A percentile compares a stretch with the other conserved stretches of the same genome.
These are phyloP conservation scores for Holocentrus rufus DNA, from an alignment of 2,797 vertebrate genomes.

Conservation along the genomic window DNA sequence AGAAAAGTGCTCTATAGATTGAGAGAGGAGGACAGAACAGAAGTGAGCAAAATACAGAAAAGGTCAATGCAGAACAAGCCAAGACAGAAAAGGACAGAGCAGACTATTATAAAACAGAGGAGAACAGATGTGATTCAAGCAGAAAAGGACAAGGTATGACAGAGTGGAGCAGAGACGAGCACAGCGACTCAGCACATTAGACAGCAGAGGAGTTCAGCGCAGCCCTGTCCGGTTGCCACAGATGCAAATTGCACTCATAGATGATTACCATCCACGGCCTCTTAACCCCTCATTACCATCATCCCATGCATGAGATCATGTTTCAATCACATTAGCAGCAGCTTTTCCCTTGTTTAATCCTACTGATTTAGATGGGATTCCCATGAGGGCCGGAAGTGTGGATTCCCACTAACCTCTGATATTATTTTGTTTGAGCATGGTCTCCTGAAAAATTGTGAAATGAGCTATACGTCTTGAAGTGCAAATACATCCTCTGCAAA, in stretches of 20 bases:
- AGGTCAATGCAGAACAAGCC: conserved; percentile 6
- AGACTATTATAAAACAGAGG: not conserved
- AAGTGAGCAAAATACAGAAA: not conserved
- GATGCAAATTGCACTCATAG: conserved; percentile 37
- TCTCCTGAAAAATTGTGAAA: too few relatives aligned
- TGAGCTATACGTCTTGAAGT: too few relatives aligned
- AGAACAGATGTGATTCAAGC: conserved; percentile 12
- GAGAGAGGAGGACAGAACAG: too few relatives aligned
- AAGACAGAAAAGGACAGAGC: not conserved
- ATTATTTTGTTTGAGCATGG: too few relatives aligned
- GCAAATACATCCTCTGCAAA: too few relatives aligned
- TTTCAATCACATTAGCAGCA: conserved; percentile 35
- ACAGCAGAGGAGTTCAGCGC: too few relatives aligned
- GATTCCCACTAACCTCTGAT: conserved; percentile 14
- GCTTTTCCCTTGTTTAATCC: conserved; percentile 26
- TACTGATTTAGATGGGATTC: conserved; percentile 13
- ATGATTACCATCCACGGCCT: conserved; percentile 36
- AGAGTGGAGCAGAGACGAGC: not conserved
- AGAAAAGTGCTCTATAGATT: too few relatives aligned
- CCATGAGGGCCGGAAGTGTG: not conserved
- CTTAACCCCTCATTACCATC: conserved; percentile 40
- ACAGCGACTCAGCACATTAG: not conserved
- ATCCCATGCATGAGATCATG: conserved; percentile 21
- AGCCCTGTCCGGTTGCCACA: not conserved
- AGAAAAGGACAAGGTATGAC: not conserved